Base-by-base conservation (phyloP, 2,888 invertebrate species). In the Apamea crenata region DNA sequence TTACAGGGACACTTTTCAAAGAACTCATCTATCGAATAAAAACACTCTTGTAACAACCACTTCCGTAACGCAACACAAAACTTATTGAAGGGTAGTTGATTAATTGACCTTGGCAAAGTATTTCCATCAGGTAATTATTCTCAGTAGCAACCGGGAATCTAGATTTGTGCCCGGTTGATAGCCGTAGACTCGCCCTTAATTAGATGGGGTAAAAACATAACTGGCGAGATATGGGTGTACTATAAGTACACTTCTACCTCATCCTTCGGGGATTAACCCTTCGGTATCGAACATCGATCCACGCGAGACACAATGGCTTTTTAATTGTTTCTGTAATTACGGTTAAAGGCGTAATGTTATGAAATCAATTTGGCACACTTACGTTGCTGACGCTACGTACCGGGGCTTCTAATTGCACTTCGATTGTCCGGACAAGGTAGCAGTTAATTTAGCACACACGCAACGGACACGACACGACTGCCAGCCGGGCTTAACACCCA, bases 381-480 rank as follows among this genome's bases (percentile, higher is more conserved):
- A 25, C 6, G n/a, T 10, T 84, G 82, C 76, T 71, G 40, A 72
- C 87, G 40, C n/a, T 88, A 87, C 82, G 66, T 50, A 76, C 66
- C 40, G 61, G 29, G 56, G 81, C 81, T 79, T 84, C 87, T 87
- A 87, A 88, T 87, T 88, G 89, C 86, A 82, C 77, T 75, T 75
- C 76, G 63, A 84, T 83, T 81, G 89, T 86, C 76, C 77, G 74
- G 75, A 75, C 74, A 74, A 66, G 36, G 77, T 61, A 68, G 36
- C 61, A 61, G 67, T 47, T 78, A 25, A 56, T 82, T 88, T 86
- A 84, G 63, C 2, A 6, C 63, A 10, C 25, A 78, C 87, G 82
- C 81, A 21, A 87, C 81, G 81, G 67, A 14, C 44, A 47, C 81
- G 79, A 80, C 40, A 70, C 85, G 81, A 76, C 47, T 25, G 10